Conservation (phyloP, 2,797 vertebrate species). For the Picus viridis region DNA sequence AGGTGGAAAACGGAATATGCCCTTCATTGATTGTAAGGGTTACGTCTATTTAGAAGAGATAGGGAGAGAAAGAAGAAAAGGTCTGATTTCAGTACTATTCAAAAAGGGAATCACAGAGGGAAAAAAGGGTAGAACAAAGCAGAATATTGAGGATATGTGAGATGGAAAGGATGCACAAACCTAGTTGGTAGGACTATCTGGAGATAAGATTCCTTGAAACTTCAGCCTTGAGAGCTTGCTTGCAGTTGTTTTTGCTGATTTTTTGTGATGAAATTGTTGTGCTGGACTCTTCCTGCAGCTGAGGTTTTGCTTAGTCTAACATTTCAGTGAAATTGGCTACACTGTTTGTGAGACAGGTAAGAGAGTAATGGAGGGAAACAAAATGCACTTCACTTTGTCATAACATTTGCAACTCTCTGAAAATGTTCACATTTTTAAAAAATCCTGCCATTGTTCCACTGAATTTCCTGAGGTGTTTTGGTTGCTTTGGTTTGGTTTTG, state of each 20-base stretch:
- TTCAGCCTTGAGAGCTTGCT: not conserved
- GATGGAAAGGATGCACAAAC: not conserved
- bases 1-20: not conserved
- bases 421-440: not conserved
- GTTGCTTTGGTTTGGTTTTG: not conserved
- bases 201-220: not conserved
- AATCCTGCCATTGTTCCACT: not conserved
- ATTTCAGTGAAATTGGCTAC: not conserved
- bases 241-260: not conserved
- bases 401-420: not conserved
- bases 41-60: not conserved
- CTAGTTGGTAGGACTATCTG: not conserved
- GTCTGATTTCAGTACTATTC: not conserved
- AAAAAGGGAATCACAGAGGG: not conserved
- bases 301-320: not conserved
- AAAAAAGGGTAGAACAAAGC: slow-evolving; percentile 1
- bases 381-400: not conserved
- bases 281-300: not conserved
- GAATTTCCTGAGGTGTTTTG: not conserved
- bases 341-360: not conserved
- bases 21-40: not conserved
- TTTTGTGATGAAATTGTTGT: not conserved
- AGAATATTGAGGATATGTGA: not conserved
- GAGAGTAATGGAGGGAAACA: not conserved
- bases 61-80: slow-evolving; percentile 13